A percentile compares a stretch with the other conserved stretches of the same genome.
phyloP scores from a whole-genome alignment of 2,888 invertebrate species.

The Erebia aethiops region DNA sequence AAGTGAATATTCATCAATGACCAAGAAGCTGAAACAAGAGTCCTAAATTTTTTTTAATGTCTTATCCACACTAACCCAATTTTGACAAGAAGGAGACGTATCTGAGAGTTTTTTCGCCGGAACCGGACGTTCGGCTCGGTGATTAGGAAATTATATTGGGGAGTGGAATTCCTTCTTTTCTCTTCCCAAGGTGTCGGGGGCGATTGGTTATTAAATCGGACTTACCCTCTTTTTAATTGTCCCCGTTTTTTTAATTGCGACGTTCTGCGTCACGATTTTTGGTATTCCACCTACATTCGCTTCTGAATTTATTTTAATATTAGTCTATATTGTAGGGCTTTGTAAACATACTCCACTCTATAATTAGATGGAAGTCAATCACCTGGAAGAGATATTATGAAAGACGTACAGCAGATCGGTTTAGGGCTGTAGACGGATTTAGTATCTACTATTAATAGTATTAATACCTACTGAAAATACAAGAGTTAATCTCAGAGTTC shows the following conservation, averaged over 20 bases:
- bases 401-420: no score
- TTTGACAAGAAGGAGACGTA: slow-evolving; percentile 56
- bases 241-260: slow-evolving; percentile 48
- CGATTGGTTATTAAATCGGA: slow-evolving; percentile 81
- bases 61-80: slow-evolving; percentile 62
- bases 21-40: no score
- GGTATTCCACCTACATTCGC: neutral
- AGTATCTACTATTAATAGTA: no score
- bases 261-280: slow-evolving; percentile 8
- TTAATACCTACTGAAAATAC: no score
- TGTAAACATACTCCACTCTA: no score
- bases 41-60: slow-evolving; percentile 8
- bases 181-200: slow-evolving; percentile 67
- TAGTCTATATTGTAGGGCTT: no score
- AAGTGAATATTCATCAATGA: no score
- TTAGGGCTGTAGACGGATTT: no score
- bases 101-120: slow-evolving; percentile 69
- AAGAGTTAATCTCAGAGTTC: no score
- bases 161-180: slow-evolving; percentile 61
- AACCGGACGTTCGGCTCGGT: slow-evolving; percentile 78
- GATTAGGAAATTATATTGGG: slow-evolving; percentile 82
- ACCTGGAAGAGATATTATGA: no score
- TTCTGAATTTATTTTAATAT: neutral
- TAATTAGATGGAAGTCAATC: no score
- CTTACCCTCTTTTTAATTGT: slow-evolving; percentile 73